A percentile compares a stretch with the other conserved stretches of the same genome.
Evolutionary conservation across 1,140 invertebrate species (phyloP).

Genomic region (Aphelinus certus): DNA sequence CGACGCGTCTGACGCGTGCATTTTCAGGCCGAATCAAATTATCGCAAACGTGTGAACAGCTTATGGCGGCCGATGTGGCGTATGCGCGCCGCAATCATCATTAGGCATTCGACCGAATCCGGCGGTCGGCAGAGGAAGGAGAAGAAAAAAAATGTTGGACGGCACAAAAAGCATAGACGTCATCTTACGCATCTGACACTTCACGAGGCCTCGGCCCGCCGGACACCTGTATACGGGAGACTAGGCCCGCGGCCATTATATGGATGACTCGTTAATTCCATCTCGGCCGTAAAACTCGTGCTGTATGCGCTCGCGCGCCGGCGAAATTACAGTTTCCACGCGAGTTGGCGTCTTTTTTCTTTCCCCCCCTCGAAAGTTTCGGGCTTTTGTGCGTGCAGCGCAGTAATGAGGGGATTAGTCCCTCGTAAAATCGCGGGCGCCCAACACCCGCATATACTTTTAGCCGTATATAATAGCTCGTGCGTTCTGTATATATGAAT

Average conservation of each 20-base stretch:
- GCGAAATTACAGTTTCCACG: constrained; percentile 28
- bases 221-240: too few species aligned
- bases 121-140: too few species aligned
- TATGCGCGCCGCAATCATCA: not conserved
- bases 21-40: too few species aligned
- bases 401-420: constrained; percentile 34
- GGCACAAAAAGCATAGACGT: not conserved
- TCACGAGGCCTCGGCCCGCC: too few species aligned
- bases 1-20: too few species aligned
- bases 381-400: not conserved
- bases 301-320: not conserved
- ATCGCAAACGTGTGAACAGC: too few species aligned
- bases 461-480: constrained; percentile 3
- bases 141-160: not conserved
- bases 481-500: not conserved
- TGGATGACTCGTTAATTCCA: constrained; percentile 25
- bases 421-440: constrained; percentile 24
- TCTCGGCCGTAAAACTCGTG: constrained; percentile 9
- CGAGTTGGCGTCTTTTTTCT: not conserved
- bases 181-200: not conserved
- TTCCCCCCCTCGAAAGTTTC: constrained; percentile 22
- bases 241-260: not conserved
- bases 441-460: constrained; percentile 7
- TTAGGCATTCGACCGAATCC: not conserved
- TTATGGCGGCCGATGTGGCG: too few species aligned